Conservation (phyloP, 2,113 vertebrate species). For the Silurus glanis region DNA sequence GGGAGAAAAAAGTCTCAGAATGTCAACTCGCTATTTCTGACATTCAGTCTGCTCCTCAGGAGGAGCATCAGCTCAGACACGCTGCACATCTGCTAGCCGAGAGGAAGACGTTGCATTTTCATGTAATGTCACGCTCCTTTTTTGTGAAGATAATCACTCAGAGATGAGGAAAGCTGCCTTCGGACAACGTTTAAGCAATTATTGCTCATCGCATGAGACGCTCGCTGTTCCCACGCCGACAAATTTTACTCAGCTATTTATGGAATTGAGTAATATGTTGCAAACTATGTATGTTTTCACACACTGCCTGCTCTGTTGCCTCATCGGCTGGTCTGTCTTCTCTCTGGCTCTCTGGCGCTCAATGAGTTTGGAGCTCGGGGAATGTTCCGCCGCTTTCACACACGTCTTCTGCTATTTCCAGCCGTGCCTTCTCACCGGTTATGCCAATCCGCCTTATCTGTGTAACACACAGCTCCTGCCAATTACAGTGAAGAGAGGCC, state of each 20-base stretch:
- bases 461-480: conserved; percentile 62
- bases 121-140: background rate
- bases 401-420: conserved; percentile 49
- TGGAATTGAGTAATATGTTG: conserved; percentile 36
- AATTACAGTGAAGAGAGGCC: conserved; percentile 64
- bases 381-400: conserved; percentile 48
- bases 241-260: conserved; percentile 30
- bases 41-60: conserved; percentile 38
- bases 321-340: conserved; percentile 32
- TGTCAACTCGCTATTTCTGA: conserved; percentile 33
- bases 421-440: conserved; percentile 63
- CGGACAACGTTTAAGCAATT: background rate
- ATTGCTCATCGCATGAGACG: background rate
- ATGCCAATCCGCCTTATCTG: conserved; percentile 55
- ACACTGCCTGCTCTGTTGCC: conserved; percentile 28
- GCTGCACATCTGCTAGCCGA: conserved; percentile 20
- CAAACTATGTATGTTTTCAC: conserved; percentile 37
- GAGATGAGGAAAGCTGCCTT: background rate
- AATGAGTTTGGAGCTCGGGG: conserved; percentile 48
- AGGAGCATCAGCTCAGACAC: conserved; percentile 27
- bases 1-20: background rate
- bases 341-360: conserved; percentile 4
- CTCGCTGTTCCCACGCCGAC: background rate
- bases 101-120: background rate
- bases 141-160: background rate